Conservation (phyloP, 1,140 invertebrate genomes). For the Holcopasites calliopsidis region DNA sequence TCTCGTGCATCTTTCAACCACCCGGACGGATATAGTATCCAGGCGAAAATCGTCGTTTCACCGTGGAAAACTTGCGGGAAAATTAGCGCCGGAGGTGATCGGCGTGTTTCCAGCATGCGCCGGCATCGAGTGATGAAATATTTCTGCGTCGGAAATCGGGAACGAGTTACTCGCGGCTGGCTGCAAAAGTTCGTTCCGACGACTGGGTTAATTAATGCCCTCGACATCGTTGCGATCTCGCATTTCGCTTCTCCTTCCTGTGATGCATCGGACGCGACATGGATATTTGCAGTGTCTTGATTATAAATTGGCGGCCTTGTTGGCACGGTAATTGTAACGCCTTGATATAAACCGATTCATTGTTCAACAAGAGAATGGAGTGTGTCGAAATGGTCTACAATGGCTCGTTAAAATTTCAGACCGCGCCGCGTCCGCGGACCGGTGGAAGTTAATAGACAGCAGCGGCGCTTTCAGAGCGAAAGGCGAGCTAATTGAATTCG, state of each 20-base stretch:
- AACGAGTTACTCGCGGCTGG: neutral
- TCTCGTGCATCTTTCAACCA: neutral
- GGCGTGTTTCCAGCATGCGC: neutral
- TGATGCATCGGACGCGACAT: too few species aligned
- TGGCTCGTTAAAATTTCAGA: conserved; percentile 35
- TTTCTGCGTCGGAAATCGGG: neutral
- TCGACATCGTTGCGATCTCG: neutral
- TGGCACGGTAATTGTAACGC: neutral
- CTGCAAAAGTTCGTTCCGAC: neutral
- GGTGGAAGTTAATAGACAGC: conserved; percentile 30
- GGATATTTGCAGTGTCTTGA: too few species aligned
- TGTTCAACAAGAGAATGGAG: neutral
- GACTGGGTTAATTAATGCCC: neutral
- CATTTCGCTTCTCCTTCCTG: too few species aligned
- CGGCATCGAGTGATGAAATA: neutral
- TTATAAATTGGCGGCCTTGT: neutral
- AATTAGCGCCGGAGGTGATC: neutral
- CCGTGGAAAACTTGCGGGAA: neutral
- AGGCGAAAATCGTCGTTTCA: neutral
- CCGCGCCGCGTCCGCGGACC: too few species aligned
- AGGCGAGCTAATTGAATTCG: conserved; percentile 25
- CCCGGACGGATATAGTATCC: neutral
- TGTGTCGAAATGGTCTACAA: conserved; percentile 16
- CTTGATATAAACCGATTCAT: neutral
- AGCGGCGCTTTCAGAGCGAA: neutral